These are phyloP conservation scores for Carassius auratus DNA, from an alignment of 2,113 vertebrate species.

Conservation along the genomic window DNA sequence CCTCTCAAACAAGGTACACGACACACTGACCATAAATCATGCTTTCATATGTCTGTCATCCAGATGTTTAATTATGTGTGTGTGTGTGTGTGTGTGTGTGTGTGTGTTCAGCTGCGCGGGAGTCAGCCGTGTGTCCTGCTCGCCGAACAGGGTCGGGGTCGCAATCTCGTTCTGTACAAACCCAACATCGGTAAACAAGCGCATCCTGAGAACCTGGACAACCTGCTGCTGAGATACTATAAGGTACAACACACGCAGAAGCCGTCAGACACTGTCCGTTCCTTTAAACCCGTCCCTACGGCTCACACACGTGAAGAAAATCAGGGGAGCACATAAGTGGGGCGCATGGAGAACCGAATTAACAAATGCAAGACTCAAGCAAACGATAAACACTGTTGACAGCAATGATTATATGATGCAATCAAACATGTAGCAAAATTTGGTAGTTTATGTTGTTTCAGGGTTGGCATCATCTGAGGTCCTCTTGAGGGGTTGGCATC, in stretches of 20 bases:
- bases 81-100: background rate
- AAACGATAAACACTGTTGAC: too few relatives aligned
- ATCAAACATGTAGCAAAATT: too few relatives aligned
- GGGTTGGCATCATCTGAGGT: too few relatives aligned
- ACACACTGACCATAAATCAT: background rate
- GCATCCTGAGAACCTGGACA: slow-evolving; percentile 87
- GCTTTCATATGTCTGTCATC: background rate
- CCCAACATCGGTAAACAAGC: slow-evolving; percentile 94
- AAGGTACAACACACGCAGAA: slow-evolving; percentile 69
- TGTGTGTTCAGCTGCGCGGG: slow-evolving; percentile 80
- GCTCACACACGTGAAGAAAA: background rate
- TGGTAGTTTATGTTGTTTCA: too few relatives aligned
- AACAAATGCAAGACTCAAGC: too few relatives aligned
- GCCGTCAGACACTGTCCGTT: background rate
- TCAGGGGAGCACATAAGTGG: too few relatives aligned
- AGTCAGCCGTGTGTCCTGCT: slow-evolving; percentile 86
- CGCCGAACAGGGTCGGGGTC: slow-evolving; percentile 87
- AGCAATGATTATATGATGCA: too few relatives aligned
- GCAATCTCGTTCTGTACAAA: slow-evolving; percentile 88
- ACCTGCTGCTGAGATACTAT: slow-evolving; percentile 84
- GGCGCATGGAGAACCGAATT: too few relatives aligned
- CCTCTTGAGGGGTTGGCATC: too few relatives aligned
- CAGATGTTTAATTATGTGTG: background rate
- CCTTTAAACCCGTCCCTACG: background rate
- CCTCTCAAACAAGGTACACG: slow-evolving; percentile 86